phyloP scores from a whole-genome alignment of 2,888 invertebrate genomes.

The Disparrhopalites patrizii region DNA sequence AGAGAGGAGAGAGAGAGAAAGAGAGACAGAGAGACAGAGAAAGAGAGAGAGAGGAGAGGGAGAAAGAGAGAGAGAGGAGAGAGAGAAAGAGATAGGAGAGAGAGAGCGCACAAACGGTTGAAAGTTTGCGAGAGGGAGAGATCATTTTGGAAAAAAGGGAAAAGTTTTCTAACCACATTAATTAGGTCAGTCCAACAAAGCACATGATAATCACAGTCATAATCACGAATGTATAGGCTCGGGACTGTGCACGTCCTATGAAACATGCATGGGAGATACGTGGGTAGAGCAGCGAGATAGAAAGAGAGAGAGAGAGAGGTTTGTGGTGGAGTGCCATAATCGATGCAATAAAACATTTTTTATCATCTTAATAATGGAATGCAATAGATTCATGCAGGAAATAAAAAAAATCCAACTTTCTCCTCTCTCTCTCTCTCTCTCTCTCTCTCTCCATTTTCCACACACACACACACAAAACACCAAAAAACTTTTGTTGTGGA shows the following conservation, averaged over 20 bases:
- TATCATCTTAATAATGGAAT: slow-evolving; percentile 1
- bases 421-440: neutral
- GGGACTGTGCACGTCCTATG: too few relatives aligned
- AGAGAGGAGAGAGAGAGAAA: too few relatives aligned
- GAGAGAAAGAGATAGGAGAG: neutral
- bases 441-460: too few relatives aligned
- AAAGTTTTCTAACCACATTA: slow-evolving; percentile 14
- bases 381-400: neutral
- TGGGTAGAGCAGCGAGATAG: too few relatives aligned
- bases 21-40: too few relatives aligned
- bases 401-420: slow-evolving; percentile 4
- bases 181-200: slow-evolving; percentile 23
- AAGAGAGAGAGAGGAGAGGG: too few relatives aligned
- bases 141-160: too few relatives aligned
- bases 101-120: neutral
- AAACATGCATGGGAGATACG: too few relatives aligned
- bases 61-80: neutral
- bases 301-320: too few relatives aligned
- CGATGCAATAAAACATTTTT: slow-evolving; percentile 15
- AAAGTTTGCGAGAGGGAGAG: slow-evolving; percentile 24
- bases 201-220: slow-evolving; percentile 7
- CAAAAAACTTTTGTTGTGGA: neutral
- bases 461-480: neutral
- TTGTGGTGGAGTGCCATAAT: slow-evolving; percentile 8
- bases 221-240: neutral